Evolutionary conservation across 2,888 invertebrate species (phyloP).

Genomic region (Drosophila lacicola): DNA sequence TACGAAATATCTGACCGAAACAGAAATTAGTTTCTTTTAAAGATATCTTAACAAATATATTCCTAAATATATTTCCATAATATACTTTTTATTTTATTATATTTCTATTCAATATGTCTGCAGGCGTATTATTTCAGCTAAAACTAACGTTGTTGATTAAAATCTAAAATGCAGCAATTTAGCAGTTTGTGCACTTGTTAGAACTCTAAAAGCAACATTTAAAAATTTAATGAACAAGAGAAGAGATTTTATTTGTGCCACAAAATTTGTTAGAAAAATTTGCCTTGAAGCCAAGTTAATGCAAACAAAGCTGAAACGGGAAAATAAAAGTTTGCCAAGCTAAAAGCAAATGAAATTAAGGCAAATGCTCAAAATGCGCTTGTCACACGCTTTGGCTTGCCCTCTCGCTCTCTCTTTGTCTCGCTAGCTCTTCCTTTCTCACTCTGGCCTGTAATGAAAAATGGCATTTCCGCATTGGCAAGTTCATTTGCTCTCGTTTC

Average conservation of each 20-base stretch:
- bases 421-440: background rate
- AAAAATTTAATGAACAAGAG: background rate
- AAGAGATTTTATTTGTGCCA: background rate
- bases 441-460: constrained; percentile 56
- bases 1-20: too few species aligned
- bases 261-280: background rate
- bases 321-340: background rate
- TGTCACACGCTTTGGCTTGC: background rate
- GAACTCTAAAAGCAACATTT: background rate
- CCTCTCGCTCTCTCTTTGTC: background rate
- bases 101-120: too few species aligned
- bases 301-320: background rate
- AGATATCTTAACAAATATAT: too few species aligned
- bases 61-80: too few species aligned
- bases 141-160: background rate
- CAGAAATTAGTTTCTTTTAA: too few species aligned
- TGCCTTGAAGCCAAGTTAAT: constrained; percentile 9
- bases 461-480: constrained; percentile 72
- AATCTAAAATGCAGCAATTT: background rate
- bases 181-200: too few species aligned
- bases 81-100: too few species aligned
- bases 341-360: constrained; percentile 17
- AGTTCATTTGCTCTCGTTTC: constrained; percentile 63
- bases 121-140: too few species aligned
- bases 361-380: constrained; percentile 17